Percentiles rank a stretch among this genome's conserved stretches.
Conservation (phyloP, 2,113 vertebrate species). For the Butastur rufipennis region DNA sequence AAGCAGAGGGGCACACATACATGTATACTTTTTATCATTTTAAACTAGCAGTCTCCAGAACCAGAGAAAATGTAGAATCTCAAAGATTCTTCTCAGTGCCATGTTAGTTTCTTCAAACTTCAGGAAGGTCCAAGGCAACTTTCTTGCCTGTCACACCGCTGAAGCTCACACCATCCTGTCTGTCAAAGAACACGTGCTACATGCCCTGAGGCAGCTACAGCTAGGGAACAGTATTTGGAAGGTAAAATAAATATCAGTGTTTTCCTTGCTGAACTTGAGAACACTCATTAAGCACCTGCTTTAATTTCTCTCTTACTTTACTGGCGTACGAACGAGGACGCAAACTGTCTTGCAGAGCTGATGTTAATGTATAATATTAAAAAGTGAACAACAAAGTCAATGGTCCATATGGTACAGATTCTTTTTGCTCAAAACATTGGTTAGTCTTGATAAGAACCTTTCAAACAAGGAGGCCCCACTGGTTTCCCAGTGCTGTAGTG, state of each 20-base stretch:
- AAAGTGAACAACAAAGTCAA: neutral
- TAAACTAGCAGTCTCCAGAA: neutral
- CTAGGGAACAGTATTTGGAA: neutral
- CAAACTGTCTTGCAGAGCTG: neutral
- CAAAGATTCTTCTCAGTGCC: neutral
- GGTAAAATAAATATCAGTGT: neutral
- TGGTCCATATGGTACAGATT: neutral
- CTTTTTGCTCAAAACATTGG: neutral
- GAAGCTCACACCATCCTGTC: neutral
- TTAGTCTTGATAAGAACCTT: neutral
- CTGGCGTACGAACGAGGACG: neutral
- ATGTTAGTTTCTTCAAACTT: neutral
- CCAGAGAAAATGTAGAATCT: neutral
- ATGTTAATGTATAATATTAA: neutral
- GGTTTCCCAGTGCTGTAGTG: neutral
- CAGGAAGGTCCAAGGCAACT: neutral
- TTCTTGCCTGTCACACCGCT: neutral
- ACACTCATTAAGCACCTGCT: conserved; percentile 24
- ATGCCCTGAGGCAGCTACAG: neutral
- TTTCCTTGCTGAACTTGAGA: conserved; percentile 28
- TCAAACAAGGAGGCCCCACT: neutral
- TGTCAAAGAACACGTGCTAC: neutral
- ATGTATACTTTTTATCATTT: neutral
- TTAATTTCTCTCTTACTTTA: neutral
- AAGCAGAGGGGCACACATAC: rapidly evolving